Evolutionary conservation across 92 coral and sea anemone genomes (phyloP).

Genomic region (Actinernus sp.): DNA sequence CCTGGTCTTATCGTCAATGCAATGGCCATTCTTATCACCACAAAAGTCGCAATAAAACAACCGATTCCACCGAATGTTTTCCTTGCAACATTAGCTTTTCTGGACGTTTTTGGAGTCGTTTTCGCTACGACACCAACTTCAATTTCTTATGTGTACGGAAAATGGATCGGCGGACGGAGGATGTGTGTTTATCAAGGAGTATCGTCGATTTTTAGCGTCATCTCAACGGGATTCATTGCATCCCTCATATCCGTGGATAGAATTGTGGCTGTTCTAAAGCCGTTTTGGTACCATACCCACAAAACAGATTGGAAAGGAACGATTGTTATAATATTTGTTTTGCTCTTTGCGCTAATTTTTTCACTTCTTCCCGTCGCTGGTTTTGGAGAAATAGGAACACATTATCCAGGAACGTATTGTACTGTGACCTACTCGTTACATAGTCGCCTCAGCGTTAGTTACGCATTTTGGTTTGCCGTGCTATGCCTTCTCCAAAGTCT

Average conservation of each 20-base stretch:
- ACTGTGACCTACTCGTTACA: constrained; percentile 1
- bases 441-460: not conserved
- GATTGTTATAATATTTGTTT: not conserved
- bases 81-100: constrained; percentile 4
- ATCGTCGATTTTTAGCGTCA: not conserved
- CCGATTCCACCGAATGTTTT: constrained; percentile 5
- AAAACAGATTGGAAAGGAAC: not conserved
- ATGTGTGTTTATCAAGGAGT: constrained; percentile 15
- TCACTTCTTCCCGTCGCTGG: constrained; percentile 19
- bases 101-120: constrained; percentile 8
- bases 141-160: not conserved
- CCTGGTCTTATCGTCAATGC: constrained; percentile 9
- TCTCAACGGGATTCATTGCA: constrained; percentile 11
- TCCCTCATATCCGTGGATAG: constrained; percentile 10
- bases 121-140: constrained; percentile 3
- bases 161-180: constrained; percentile 8
- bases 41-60: not conserved
- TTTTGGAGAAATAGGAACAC: not conserved
- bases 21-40: not conserved
- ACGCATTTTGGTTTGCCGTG: constrained; percentile 2
- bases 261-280: not conserved
- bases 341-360: not conserved
- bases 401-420: constrained; percentile 8
- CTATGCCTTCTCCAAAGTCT: constrained; percentile 2
- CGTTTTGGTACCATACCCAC: constrained; percentile 13